These are phyloP conservation scores for Parauchenoglanis punctatus DNA, from an alignment of 2,797 vertebrate species.

Conservation along the genomic window DNA sequence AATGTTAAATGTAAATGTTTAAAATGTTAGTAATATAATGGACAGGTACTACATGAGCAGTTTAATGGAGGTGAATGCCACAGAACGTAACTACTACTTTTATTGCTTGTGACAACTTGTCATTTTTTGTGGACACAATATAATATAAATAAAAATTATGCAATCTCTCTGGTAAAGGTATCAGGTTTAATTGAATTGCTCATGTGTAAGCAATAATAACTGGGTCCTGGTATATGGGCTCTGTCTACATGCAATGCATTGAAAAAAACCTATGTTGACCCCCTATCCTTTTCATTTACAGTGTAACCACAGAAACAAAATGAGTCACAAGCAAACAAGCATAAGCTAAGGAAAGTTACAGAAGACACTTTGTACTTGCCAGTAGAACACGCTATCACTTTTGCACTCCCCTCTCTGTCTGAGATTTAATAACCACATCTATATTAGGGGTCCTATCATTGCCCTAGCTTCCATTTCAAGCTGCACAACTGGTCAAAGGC, in stretches of 20 bases:
- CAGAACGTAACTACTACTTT: background rate
- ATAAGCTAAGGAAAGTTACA: slow-evolving; percentile 59
- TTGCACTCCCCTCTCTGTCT: background rate
- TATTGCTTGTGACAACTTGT: background rate
- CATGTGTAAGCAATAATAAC: background rate
- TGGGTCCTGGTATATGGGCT: background rate
- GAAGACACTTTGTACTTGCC: slow-evolving; percentile 61
- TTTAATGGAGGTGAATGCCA: too few species aligned
- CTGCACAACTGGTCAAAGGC: slow-evolving; percentile 14
- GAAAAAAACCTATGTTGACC: background rate
- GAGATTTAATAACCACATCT: slow-evolving; percentile 61
- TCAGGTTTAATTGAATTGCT: background rate
- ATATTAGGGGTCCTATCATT: slow-evolving; percentile 65
- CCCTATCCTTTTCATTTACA: slow-evolving; percentile 44
- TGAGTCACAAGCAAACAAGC: slow-evolving; percentile 51
- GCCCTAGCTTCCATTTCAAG: slow-evolving; percentile 45
- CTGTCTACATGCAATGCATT: background rate
- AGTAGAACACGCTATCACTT: slow-evolving; percentile 36
- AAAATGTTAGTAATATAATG: background rate
- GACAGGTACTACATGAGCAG: background rate
- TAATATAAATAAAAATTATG: background rate
- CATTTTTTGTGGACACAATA: background rate
- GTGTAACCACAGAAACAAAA: slow-evolving; percentile 65
- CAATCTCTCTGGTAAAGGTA: background rate
- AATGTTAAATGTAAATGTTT: background rate